Conservation (phyloP, 2,888 invertebrate species). For the Drosophila buzzatii region DNA sequence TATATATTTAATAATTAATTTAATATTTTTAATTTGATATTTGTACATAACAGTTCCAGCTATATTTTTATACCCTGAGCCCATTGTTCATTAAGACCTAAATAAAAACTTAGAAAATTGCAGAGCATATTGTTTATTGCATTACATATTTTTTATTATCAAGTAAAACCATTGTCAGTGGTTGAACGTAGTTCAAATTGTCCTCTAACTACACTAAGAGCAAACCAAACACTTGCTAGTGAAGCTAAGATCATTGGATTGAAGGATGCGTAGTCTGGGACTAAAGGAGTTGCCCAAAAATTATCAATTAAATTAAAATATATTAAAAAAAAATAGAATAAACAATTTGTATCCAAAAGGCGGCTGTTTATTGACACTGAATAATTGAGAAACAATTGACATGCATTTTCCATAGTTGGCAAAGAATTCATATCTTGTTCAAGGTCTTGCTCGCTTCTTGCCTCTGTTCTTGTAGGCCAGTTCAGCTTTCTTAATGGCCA, state of each 20-base stretch:
- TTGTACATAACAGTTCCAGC: no score
- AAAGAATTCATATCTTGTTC: not conserved
- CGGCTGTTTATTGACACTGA: not conserved
- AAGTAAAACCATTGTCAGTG: slow-evolving; percentile 11
- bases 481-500: slow-evolving; percentile 12
- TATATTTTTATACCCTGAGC: no score
- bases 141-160: no score
- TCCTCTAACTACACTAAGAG: slow-evolving; percentile 42
- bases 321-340: slow-evolving; percentile 55
- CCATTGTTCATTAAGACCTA: no score
- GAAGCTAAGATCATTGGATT: slow-evolving; percentile 74
- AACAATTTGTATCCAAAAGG: not conserved
- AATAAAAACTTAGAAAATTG: no score
- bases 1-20: no score
- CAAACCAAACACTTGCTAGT: no score
- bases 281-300: slow-evolving; percentile 75
- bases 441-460: slow-evolving; percentile 3
- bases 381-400: not conserved
- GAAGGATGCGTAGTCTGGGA: slow-evolving; percentile 35
- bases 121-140: no score
- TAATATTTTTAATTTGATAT: no score
- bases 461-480: slow-evolving; percentile 24
- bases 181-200: not conserved
- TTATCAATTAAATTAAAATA: slow-evolving; percentile 78
- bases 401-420: not conserved